Conservation (phyloP, 2,888 invertebrate species). For the Tromatobia lineatoria region DNA sequence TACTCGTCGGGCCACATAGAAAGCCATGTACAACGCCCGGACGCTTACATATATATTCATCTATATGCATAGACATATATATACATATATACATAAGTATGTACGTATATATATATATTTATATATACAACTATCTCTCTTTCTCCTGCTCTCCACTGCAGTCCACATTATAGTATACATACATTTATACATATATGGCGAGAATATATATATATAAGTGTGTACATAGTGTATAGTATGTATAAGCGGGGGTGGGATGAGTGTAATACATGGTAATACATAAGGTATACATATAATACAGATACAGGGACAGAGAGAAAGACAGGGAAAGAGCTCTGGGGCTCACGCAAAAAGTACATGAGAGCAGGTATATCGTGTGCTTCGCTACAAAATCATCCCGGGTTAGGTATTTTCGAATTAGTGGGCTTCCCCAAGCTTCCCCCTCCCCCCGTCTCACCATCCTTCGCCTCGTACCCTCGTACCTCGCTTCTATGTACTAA, state of each 20-base stretch:
- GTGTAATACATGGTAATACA: conserved; percentile 20
- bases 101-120: too few species aligned
- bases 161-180: conserved; percentile 5
- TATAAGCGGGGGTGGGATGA: conserved; percentile 28
- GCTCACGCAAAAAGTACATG: conserved; percentile 68
- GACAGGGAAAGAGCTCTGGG: conserved; percentile 46
- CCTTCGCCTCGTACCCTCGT: conserved; percentile 23
- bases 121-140: not conserved
- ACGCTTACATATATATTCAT: conserved; percentile 55
- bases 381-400: conserved; percentile 68
- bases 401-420: conserved; percentile 80
- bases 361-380: conserved; percentile 74
- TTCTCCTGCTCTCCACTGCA: not conserved
- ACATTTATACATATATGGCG: conserved; percentile 44
- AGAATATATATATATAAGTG: conserved; percentile 36
- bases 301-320: conserved; percentile 42
- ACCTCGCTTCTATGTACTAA: conserved; percentile 42
- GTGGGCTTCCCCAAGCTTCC: conserved; percentile 60
- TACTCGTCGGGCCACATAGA: conserved; percentile 72
- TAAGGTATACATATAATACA: conserved; percentile 51
- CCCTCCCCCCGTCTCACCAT: conserved; percentile 14
- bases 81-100: conserved; percentile 45
- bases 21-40: conserved; percentile 64
- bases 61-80: conserved; percentile 58
- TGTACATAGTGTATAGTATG: conserved; percentile 29